Evolutionary conservation across 2,888 invertebrate genomes (phyloP), one percentile per base, ranked within the genome.

Genomic region (Thera britannica): DNA sequence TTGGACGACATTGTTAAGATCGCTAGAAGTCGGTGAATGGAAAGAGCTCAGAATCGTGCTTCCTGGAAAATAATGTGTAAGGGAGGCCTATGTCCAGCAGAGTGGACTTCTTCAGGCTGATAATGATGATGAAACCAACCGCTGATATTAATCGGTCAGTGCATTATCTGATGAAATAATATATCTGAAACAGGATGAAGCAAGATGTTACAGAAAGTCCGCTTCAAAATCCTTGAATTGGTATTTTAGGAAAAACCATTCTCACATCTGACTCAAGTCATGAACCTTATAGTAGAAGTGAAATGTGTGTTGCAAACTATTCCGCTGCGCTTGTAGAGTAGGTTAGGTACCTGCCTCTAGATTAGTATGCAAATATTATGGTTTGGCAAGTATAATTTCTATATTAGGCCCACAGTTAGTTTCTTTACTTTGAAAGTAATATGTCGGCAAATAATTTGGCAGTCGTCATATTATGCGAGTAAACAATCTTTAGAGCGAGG

Each of bases 291-390:
- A 66, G 34, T 23, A 51, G 48, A 36, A 36, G 55, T 36, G 59
- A 59, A 65, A 65, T 52, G 55, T 63, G 54, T 54, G 49, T 67
- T 58, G 67, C 62, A 58, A 62, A 58, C 57, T 48, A 58, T 58
- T 52, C 1, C 9, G 12, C 11, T 49, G 48, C 49, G 23, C 23
- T 23, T 23, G 59, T 38, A 34, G 7, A 61, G 52, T 55, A 44
- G 61, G 61, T 12, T 62, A 61, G 58, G 57, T 44, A 60, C 51
- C 2, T 23, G 23, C 23, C 23, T 23, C 23, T 9, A 38, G 41
- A 60, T 61, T 54, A 54, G 35, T 54, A 52, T 64, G 41, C 52
- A 52, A 52, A 58, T 57, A 63, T 48, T 34, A 62, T 49, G 63
- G 11, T 63, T 57, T 63, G 41, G 63, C 41, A 63, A 57, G 49